Evolutionary conservation across 2,888 invertebrate genomes (phyloP).

Genomic region (Ophioninae sp.): DNA sequence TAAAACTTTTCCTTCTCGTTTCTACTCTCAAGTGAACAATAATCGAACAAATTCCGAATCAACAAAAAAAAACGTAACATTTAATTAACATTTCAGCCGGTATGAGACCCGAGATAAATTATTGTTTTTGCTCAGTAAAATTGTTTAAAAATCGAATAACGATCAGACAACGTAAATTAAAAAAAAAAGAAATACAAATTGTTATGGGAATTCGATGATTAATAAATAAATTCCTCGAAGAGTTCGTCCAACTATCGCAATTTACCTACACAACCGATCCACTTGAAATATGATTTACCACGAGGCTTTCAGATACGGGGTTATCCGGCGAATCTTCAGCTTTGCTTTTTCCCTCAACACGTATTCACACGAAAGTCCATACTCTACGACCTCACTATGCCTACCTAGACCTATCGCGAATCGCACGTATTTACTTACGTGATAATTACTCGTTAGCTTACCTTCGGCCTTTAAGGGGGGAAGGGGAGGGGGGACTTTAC

Average conservation of each 20-base stretch:
- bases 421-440: slow-evolving; percentile 78
- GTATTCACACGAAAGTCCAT: slow-evolving; percentile 34
- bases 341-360: slow-evolving; percentile 48
- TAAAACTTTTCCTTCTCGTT: neutral
- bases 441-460: slow-evolving; percentile 75
- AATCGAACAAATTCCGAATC: neutral
- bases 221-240: slow-evolving; percentile 50
- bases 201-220: slow-evolving; percentile 54
- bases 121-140: neutral
- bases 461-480: slow-evolving; percentile 60
- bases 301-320: slow-evolving; percentile 67
- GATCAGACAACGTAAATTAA: slow-evolving; percentile 28
- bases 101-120: slow-evolving; percentile 24
- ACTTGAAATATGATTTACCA: slow-evolving; percentile 71
- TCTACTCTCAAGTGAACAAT: neutral
- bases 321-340: slow-evolving; percentile 70
- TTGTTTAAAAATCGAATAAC: slow-evolving; percentile 47
- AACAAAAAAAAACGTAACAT: slow-evolving; percentile 22
- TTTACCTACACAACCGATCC: slow-evolving; percentile 14
- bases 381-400: slow-evolving; percentile 47
- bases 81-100: slow-evolving; percentile 30
- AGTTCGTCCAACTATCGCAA: slow-evolving; percentile 42
- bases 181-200: slow-evolving; percentile 35
- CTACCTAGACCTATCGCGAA: slow-evolving; percentile 68
- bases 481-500: slow-evolving; percentile 32